Base-by-base conservation (phyloP, 2,888 invertebrate genomes). In the Diloba caeruleocephala region DNA sequence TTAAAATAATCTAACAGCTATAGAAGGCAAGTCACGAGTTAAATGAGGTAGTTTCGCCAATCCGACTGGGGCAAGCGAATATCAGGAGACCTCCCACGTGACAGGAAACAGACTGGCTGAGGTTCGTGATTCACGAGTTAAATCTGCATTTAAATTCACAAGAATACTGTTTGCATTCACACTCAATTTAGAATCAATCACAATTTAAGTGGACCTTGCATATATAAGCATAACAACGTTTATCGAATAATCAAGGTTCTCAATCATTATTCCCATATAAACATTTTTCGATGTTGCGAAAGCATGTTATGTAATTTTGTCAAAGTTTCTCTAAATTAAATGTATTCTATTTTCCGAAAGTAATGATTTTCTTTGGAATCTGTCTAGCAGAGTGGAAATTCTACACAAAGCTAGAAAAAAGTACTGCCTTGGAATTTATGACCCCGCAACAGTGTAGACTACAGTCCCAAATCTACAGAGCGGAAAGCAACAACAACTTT, bases 21-120 rank as follows among this genome's bases (percentile, higher is more conserved):
- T 17, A 31, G 36, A 23, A 26, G 25, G 29, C 12, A 26, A 14
- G 42, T 55, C 66, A 69, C 53, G 55, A 65, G 59, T 25, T 10
- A 6, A 41, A 12, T 34, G 10, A 34, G 34, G 53, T 31, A 25
- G 59, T 56, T 56, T 56, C 43, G 29, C 44, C 45, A 55, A 36
- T 41, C 23, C 12, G 42, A 12, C 17, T 28, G 28, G 50, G 37
- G 29, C 59, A 56, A 43, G 68, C 59, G 77, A 78, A 54, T 10
- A 50, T 57, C 64, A 67, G 58, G 58, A 54, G 71, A 69, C 72
- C 70, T 52, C 78, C 82, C 82, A 82, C 80, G 78, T 77, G 79
- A 70, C 36, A 25, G 69, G 68, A 77, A 74, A 72, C 67, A 71
- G 56, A 41, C 61, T 54, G 60, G 57, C 60, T 66, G 55, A 36